phyloP scores from a whole-genome alignment of 2,113 vertebrate species.

The Cryptotis parvus region DNA sequence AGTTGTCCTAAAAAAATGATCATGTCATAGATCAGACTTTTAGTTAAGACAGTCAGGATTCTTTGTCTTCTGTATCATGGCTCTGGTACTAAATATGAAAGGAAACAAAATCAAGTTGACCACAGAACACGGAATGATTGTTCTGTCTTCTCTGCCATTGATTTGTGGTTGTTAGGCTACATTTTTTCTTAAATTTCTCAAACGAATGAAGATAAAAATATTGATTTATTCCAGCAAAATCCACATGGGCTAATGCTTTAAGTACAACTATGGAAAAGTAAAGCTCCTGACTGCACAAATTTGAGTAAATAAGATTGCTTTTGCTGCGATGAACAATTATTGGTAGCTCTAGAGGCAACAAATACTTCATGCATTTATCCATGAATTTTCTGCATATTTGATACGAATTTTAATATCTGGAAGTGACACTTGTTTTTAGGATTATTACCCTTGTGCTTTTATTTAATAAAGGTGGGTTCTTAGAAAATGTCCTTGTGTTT shows the following conservation, averaged over 20 bases:
- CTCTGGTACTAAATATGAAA: not conserved
- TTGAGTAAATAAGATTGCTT: slow-evolving; percentile 26
- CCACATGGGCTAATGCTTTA: not conserved
- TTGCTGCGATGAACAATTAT: slow-evolving; percentile 14
- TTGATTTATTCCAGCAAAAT: not conserved
- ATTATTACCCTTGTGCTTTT: slow-evolving; percentile 4
- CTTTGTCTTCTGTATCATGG: not conserved
- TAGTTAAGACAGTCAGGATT: not conserved
- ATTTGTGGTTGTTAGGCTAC: slow-evolving; percentile 24
- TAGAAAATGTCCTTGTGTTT: slow-evolving; percentile 26
- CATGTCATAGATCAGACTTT: not conserved
- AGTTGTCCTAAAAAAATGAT: not conserved
- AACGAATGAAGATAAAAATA: slow-evolving; percentile 37
- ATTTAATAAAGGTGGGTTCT: slow-evolving; percentile 30
- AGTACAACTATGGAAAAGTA: slow-evolving; percentile 4
- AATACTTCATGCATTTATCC: not conserved
- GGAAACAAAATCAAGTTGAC: not conserved
- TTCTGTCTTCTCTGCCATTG: not conserved
- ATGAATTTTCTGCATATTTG: not conserved
- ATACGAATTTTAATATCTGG: not conserved
- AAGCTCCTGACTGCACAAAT: not conserved
- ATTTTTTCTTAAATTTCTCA: slow-evolving; percentile 44
- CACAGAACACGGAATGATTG: not conserved
- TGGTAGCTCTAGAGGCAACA: not conserved
- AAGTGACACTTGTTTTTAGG: not conserved